Conservation (phyloP, 2,113 vertebrate genomes). For the Willisornis vidua region DNA sequence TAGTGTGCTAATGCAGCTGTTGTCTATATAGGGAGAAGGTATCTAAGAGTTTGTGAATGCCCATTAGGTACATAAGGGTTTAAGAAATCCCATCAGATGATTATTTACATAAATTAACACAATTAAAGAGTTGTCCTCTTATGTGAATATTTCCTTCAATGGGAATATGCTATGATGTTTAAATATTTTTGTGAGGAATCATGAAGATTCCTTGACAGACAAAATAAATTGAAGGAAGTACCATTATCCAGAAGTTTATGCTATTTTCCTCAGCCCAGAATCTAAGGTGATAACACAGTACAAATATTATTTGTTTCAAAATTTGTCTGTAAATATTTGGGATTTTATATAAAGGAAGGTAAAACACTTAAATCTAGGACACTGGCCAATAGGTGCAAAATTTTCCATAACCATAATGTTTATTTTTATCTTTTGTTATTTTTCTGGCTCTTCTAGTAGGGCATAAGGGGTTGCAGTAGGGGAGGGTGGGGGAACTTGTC, state of each 20-base stretch:
- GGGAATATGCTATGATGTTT: not conserved
- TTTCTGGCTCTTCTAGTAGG: not conserved
- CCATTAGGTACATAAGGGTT: not conserved
- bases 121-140: not conserved
- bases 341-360: not conserved
- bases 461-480: fast-evolving
- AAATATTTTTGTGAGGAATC: not conserved
- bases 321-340: not conserved
- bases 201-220: not conserved
- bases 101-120: not conserved
- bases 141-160: not conserved
- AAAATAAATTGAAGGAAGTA: not conserved
- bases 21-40: not conserved
- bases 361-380: not conserved
- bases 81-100: not conserved
- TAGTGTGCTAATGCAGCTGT: not conserved
- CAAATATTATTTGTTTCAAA: not conserved
- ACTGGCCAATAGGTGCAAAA: not conserved
- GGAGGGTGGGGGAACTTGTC: not conserved
- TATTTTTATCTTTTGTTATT: not conserved
- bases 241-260: not conserved
- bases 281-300: not conserved
- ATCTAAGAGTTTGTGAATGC: not conserved
- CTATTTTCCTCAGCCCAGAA: not conserved
- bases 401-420: not conserved